Conservation (phyloP, 2,113 vertebrate species). For the Menura novaehollandiae region DNA sequence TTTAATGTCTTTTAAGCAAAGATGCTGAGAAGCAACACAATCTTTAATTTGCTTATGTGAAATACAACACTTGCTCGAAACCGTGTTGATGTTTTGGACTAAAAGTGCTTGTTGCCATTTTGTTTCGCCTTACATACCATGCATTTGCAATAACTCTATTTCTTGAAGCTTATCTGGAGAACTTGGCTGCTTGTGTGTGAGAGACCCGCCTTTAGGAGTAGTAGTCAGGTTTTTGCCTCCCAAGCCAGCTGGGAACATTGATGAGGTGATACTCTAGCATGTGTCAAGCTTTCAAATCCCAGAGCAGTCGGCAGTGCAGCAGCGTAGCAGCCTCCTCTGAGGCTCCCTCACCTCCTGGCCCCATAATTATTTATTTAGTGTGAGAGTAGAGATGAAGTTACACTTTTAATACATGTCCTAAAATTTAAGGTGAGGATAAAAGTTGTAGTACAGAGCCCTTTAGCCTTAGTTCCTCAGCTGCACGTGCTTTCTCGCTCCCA, state of each 20-base stretch:
- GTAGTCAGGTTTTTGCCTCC: not conserved
- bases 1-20: not conserved
- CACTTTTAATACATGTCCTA: not conserved
- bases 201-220: not conserved
- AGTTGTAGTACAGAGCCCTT: slow-evolving; percentile 35
- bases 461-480: not conserved
- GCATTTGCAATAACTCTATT: not conserved
- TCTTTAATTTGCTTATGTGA: not conserved
- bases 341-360: slow-evolving; percentile 43
- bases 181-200: not conserved
- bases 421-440: slow-evolving; percentile 27
- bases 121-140: not conserved
- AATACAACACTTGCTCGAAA: fast-evolving
- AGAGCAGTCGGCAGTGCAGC: not conserved
- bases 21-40: not conserved
- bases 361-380: slow-evolving; percentile 57
- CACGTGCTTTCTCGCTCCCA: not conserved
- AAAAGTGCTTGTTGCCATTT: not conserved
- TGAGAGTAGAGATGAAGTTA: not conserved
- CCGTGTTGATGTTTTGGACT: not conserved
- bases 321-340: slow-evolving; percentile 10
- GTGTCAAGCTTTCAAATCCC: slow-evolving; percentile 54
- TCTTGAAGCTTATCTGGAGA: not conserved
- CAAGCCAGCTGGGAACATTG: slow-evolving; percentile 29
- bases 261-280: slow-evolving; percentile 42